Percentiles rank a stretch among this genome's conserved stretches.
Conservation (phyloP, 2,797 vertebrate species). For the Pygocentrus nattereri region DNA sequence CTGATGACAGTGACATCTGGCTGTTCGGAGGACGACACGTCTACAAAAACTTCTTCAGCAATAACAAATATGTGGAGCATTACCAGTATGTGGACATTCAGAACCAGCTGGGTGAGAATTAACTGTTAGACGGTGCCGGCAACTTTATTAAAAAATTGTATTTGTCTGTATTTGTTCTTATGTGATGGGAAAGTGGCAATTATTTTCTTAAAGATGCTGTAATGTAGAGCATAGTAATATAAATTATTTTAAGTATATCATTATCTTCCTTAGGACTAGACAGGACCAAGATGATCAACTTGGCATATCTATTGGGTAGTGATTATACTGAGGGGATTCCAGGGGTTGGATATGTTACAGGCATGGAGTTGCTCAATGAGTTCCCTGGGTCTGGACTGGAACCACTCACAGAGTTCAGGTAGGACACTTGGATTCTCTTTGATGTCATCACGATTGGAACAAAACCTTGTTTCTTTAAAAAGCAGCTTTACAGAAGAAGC, state of each 20-base stretch:
- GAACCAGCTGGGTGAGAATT: constrained; percentile 87
- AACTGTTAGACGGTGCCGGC: background rate
- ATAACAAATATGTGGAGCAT: constrained; percentile 91
- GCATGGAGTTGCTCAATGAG: constrained; percentile 98
- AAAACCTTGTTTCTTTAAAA: too few relatives aligned
- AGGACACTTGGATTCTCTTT: background rate
- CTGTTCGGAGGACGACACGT: constrained; percentile 95
- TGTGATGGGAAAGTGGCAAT: background rate
- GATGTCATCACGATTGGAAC: too few relatives aligned
- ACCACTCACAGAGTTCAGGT: constrained; percentile 88
- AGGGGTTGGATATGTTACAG: constrained; percentile 92
- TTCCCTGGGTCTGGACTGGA: constrained; percentile 91
- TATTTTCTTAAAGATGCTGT: background rate
- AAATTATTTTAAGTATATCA: background rate
- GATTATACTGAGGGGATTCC: constrained; percentile 96
- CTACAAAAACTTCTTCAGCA: constrained; percentile 97
- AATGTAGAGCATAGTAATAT: background rate
- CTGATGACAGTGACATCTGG: constrained; percentile 97
- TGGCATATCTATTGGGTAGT: constrained; percentile 96
- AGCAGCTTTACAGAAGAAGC: too few relatives aligned
- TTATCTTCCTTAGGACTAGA: constrained; percentile 83
- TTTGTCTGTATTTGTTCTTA: too few relatives aligned
- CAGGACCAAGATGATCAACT: constrained; percentile 92
- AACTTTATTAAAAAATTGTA: too few relatives aligned
- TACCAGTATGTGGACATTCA: constrained; percentile 92